Evolutionary conservation across 2,113 vertebrate genomes (phyloP).

Genomic region (Melanotaenia duboulayi): DNA sequence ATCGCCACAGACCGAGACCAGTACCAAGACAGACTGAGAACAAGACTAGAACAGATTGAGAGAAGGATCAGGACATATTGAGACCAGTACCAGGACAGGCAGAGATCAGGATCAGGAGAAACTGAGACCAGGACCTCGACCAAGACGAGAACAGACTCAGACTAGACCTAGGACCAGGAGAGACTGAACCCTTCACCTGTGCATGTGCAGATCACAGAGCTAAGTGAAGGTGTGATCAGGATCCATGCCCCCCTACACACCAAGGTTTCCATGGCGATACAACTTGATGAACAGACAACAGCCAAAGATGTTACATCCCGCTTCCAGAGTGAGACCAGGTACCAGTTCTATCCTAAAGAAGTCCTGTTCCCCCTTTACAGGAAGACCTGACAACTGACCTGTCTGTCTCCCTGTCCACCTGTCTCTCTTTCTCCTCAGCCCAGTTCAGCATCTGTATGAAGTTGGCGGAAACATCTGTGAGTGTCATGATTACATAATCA

Average conservation of each 20-base stretch:
- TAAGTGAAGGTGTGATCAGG: constrained; percentile 92
- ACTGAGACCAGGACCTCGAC: not conserved
- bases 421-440: constrained; percentile 23
- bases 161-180: not conserved
- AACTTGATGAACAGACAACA: constrained; percentile 88
- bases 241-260: constrained; percentile 93
- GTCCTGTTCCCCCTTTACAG: not conserved
- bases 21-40: constrained; percentile 42
- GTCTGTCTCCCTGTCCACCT: not conserved
- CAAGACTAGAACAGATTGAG: not conserved
- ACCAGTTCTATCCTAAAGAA: not conserved
- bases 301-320: constrained; percentile 90
- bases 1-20: constrained; percentile 74
- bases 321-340: constrained; percentile 91
- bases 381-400: not conserved
- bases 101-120: not conserved
- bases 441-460: constrained; percentile 56
- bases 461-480: constrained; percentile 76
- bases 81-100: not conserved
- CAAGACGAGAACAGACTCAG: not conserved
- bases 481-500: constrained; percentile 23
- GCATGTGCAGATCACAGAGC: constrained; percentile 82
- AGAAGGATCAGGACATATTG: not conserved
- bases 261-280: constrained; percentile 97
- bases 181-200: not conserved